Percentiles rank a stretch among this genome's conserved stretches.
Evolutionary conservation across 1,140 invertebrate genomes (phyloP).

Genomic region (Tenebrio molitor): DNA sequence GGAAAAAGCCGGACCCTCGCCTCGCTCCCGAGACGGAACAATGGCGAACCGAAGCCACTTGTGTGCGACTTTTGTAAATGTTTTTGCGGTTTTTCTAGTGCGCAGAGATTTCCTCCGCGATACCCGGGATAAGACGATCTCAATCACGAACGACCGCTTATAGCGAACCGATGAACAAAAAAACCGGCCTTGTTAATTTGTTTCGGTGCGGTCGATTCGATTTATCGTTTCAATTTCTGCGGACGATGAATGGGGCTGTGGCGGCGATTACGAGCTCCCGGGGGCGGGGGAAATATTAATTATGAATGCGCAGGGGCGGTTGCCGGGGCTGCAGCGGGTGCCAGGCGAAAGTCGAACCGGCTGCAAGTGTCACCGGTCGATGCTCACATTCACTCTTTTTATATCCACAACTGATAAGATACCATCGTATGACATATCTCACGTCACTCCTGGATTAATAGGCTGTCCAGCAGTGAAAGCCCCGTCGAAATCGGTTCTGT

Average conservation of each 20-base stretch:
- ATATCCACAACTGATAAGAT: too few species aligned
- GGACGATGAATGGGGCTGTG: not conserved
- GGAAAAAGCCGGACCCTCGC: constrained; percentile 13
- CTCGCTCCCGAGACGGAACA: constrained; percentile 40
- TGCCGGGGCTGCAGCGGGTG: too few species aligned
- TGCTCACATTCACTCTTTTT: too few species aligned
- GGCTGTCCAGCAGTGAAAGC: too few species aligned
- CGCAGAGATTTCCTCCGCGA: constrained; percentile 31
- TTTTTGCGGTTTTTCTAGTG: constrained; percentile 48
- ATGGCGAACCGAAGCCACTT: constrained; percentile 49
- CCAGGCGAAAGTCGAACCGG: too few species aligned
- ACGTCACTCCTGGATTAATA: too few species aligned
- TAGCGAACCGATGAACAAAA: constrained; percentile 2
- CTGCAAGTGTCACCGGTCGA: too few species aligned
- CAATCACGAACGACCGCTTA: constrained; percentile 34
- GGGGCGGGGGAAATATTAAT: not conserved
- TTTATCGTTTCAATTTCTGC: constrained; percentile 21
- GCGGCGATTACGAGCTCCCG: not conserved
- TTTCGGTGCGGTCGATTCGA: not conserved
- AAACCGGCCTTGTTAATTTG: constrained; percentile 10
- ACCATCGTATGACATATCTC: too few species aligned
- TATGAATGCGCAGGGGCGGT: not conserved
- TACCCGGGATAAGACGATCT: constrained; percentile 37
- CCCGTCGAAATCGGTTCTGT: too few species aligned
- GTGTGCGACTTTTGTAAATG: constrained; percentile 51